Conservation (phyloP, 2,888 invertebrate genomes). For the Oscheius onirici region DNA sequence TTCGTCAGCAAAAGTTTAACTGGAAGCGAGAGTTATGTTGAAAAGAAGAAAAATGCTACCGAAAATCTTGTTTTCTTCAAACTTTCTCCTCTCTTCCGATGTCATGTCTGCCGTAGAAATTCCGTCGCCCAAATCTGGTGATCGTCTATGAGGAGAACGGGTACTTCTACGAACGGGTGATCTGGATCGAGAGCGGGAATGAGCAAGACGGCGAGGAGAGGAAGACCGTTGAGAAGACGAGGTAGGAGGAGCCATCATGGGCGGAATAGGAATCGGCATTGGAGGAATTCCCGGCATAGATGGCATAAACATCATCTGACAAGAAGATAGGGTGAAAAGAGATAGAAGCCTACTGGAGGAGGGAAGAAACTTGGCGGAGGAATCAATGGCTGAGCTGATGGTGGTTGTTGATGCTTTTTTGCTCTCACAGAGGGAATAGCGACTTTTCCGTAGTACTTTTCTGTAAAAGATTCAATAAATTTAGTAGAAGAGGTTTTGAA, state of each 20-base stretch:
- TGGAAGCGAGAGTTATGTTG: not conserved
- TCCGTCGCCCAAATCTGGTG: not conserved
- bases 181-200: not conserved
- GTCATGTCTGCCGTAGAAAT: not conserved
- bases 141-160: not conserved
- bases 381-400: not conserved
- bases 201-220: not conserved
- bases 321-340: not conserved
- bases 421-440: not conserved
- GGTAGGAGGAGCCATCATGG: not conserved
- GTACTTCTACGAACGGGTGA: not conserved
- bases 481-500: too few species aligned
- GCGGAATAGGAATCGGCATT: too few species aligned
- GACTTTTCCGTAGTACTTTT: not conserved
- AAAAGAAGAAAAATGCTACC: not conserved
- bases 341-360: not conserved
- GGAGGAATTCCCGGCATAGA: too few species aligned
- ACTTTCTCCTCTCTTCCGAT: not conserved
- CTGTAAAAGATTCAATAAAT: not conserved
- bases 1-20: slow-evolving; percentile 22
- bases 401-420: not conserved
- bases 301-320: too few species aligned
- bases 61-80: slow-evolving; percentile 21
- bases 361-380: not conserved
- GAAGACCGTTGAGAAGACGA: not conserved